A percentile compares a stretch with the other conserved stretches of the same genome.
These are phyloP conservation scores for Peromyscus nudipes DNA, from an alignment of 2,797 vertebrate genomes.

Conservation along the genomic window DNA sequence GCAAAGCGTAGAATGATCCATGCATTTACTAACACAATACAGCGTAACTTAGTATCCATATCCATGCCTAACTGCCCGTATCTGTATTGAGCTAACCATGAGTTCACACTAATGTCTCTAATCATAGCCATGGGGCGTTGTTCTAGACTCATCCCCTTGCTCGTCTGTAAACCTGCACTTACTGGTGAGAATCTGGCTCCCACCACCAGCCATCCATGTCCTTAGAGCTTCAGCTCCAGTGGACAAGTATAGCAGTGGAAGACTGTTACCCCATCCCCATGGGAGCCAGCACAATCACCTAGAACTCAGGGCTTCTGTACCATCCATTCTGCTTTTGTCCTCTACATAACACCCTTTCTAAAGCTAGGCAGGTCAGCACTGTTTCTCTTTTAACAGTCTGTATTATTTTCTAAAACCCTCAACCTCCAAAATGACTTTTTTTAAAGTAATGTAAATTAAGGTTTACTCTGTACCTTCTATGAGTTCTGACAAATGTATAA, in stretches of 20 bases:
- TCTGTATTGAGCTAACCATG: background rate
- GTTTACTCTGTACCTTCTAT: background rate
- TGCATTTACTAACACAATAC: background rate
- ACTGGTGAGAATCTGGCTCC: background rate
- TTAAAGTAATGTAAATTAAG: background rate
- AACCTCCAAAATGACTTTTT: background rate
- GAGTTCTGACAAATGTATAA: constrained; percentile 4
- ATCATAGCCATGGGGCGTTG: background rate
- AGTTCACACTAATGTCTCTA: background rate
- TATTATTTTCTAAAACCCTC: background rate
- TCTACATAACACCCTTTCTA: background rate
- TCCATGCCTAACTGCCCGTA: background rate
- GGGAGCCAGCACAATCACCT: background rate
- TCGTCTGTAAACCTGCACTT: background rate
- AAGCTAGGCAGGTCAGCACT: background rate
- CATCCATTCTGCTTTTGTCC: background rate
- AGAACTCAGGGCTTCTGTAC: background rate
- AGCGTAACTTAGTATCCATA: background rate
- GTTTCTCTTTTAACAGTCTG: background rate
- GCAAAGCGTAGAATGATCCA: background rate
- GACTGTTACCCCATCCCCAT: background rate
- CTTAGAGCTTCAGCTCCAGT: background rate
- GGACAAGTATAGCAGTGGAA: no score
- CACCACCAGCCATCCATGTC: background rate
- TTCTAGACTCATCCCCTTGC: background rate